These are phyloP conservation scores for Reinhardtius hippoglossoides DNA, from an alignment of 2,113 vertebrate species.

Conservation along the genomic window DNA sequence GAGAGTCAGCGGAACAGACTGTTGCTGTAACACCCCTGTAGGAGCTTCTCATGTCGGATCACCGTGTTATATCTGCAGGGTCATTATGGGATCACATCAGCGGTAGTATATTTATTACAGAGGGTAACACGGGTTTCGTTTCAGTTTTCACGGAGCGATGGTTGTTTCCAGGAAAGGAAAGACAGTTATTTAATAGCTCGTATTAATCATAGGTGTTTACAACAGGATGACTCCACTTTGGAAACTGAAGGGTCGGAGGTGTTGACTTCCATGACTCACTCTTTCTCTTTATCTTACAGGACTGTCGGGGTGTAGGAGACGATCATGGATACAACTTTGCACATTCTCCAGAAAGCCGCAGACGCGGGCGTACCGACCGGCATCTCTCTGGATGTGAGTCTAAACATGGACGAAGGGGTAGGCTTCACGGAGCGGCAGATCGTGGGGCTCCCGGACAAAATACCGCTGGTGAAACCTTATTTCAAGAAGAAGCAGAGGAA, in stretches of 20 bases:
- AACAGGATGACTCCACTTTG: slow-evolving; percentile 61
- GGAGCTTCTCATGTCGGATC: too few species aligned
- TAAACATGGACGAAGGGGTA: slow-evolving; percentile 79
- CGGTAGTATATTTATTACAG: too few species aligned
- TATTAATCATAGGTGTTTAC: slow-evolving; percentile 52
- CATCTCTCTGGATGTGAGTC: slow-evolving; percentile 79
- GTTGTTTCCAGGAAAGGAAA: slow-evolving; percentile 60
- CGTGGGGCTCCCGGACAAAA: slow-evolving; percentile 89
- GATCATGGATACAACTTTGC: slow-evolving; percentile 81
- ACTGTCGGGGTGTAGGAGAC: slow-evolving; percentile 44
- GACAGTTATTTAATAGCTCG: background rate
- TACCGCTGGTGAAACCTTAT: slow-evolving; percentile 92
- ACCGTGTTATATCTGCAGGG: slow-evolving; percentile 5
- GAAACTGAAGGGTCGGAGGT: slow-evolving; percentile 51
- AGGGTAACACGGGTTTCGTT: slow-evolving; percentile 54
- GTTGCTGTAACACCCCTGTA: too few species aligned
- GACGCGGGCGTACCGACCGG: slow-evolving; percentile 61
- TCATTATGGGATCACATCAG: slow-evolving; percentile 31
- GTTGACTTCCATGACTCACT: slow-evolving; percentile 59
- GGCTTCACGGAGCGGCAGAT: slow-evolving; percentile 85
- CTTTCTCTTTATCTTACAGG: slow-evolving; percentile 50
- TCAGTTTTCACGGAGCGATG: slow-evolving; percentile 26
- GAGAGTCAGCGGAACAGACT: too few species aligned
- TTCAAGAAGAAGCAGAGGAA: slow-evolving; percentile 98
- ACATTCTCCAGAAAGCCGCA: slow-evolving; percentile 84